Conservation (phyloP, 1,140 invertebrate species). For the Neodiprion fabricii region DNA sequence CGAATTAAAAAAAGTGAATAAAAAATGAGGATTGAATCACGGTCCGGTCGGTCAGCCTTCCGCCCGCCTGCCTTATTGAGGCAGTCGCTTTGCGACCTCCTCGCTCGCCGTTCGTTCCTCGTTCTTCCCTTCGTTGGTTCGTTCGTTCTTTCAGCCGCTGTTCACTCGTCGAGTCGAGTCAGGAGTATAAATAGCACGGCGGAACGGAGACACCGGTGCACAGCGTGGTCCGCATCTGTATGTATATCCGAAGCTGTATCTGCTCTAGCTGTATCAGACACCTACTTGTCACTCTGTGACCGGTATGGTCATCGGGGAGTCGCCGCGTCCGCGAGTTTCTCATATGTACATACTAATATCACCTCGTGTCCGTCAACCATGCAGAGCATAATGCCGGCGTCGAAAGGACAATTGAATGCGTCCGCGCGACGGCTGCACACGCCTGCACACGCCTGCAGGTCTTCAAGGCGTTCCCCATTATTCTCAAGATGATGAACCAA, state of each 20-base stretch:
- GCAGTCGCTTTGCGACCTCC: slow-evolving; percentile 41
- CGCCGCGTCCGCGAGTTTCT: slow-evolving; percentile 1
- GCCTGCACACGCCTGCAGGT: background rate
- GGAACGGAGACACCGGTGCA: slow-evolving; percentile 39
- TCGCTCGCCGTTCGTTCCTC: background rate
- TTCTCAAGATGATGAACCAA: no score
- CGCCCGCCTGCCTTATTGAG: slow-evolving; percentile 56
- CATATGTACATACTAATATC: slow-evolving; percentile 7
- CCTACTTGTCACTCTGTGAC: slow-evolving; percentile 23
- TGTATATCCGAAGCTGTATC: slow-evolving; percentile 31
- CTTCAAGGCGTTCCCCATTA: background rate
- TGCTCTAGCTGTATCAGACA: slow-evolving; percentile 25
- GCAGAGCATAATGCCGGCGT: background rate
- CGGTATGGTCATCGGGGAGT: slow-evolving; percentile 19
- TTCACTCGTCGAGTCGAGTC: slow-evolving; percentile 36
- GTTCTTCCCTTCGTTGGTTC: background rate
- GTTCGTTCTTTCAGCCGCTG: slow-evolving; percentile 38
- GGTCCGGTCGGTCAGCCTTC: slow-evolving; percentile 46
- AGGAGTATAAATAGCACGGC: slow-evolving; percentile 54
- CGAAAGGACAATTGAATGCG: slow-evolving; percentile 11
- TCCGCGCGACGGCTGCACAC: background rate
- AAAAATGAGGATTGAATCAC: slow-evolving; percentile 42
- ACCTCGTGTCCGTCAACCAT: background rate
- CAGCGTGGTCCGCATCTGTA: slow-evolving; percentile 23
- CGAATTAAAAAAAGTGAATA: background rate